Conservation (phyloP, 1,140 invertebrate genomes). For the Bombus waltoni region DNA sequence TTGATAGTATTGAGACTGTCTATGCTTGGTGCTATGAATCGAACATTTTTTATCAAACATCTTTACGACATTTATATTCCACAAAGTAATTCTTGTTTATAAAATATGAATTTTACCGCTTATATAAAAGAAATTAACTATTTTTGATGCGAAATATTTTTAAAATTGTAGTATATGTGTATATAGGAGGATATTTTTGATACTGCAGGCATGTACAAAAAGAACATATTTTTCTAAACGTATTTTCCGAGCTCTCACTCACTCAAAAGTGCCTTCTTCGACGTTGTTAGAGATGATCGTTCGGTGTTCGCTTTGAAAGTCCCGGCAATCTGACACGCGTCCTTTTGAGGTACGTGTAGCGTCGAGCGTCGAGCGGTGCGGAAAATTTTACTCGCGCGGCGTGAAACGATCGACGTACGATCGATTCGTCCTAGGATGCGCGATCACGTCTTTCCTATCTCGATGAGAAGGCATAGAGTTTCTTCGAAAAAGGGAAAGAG, state of each 20-base stretch:
- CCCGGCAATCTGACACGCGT: conserved; percentile 47
- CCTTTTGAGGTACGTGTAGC: conserved; percentile 18
- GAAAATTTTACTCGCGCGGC: conserved; percentile 36
- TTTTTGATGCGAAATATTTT: neutral
- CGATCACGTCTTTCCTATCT: neutral
- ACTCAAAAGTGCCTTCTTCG: conserved; percentile 28
- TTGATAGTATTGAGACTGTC: neutral
- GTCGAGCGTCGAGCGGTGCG: conserved; percentile 1
- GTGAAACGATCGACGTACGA: conserved; percentile 31
- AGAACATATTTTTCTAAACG: neutral
- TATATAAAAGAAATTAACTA: neutral
- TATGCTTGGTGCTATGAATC: neutral
- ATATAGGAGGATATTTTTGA: neutral
- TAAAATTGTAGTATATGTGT: neutral
- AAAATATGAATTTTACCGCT: neutral
- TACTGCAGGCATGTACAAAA: neutral
- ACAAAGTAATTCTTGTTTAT: neutral
- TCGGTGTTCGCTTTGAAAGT: neutral
- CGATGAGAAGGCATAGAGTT: too few species aligned
- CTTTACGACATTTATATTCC: neutral
- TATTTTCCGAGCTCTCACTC: too few species aligned
- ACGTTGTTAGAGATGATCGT: conserved; percentile 23
- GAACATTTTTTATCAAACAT: neutral
- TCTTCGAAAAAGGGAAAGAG: neutral
- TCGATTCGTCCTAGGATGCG: conserved; percentile 34